Base-by-base conservation (phyloP, 2,888 invertebrate genomes). In the Lypha dubia region DNA sequence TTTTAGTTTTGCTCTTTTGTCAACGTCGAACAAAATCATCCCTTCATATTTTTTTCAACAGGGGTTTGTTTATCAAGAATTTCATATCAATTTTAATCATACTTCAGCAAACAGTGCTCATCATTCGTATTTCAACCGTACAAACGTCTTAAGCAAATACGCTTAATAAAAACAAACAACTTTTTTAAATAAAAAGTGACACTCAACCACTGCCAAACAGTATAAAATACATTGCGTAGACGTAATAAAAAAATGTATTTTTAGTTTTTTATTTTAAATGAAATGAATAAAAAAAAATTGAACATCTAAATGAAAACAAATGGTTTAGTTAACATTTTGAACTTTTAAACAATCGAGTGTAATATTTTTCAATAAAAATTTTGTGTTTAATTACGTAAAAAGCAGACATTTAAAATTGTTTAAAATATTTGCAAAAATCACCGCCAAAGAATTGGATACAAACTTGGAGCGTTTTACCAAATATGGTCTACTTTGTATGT, bases 401-500 rank as follows among this genome's bases (percentile, higher is more conserved):
- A n/a, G n/a, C n/a, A n/a, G n/a, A n/a, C n/a, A n/a, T n/a, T 38
- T 38, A 9, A 35, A 35, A 46, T 46, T n/a, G n/a, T n/a, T n/a
- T n/a, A 28, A n/a, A 51, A 60, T 9, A 63, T 35, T 46, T 67
- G 56, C 17, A 71, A 73, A 73, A 60, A 24, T 17, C 56, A 8
- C 8, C 32, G 60, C 81, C 62, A 60, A 60, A 44, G 58, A 60
- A 63, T 74, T 84, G 81, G 84, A 84, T 84, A 82, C 32, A 62
- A 49, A 81, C 32, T 71, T 71, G 71, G 70, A 83, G 75, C 38
- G 83, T 83, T 60, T 67, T 46, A 41, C 71, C 53, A 83, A 85
- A 70, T 85, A 85, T 85, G 85, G 85, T 85, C 80, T 86, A 86
- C 77, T 84, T 86, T 79, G 84, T 83, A 86, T 13, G 84, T 86